Percentiles rank a stretch among this genome's conserved stretches.
Evolutionary conservation across 1,140 invertebrate genomes (phyloP).

Genomic region (Protaetia brevitarsis): DNA sequence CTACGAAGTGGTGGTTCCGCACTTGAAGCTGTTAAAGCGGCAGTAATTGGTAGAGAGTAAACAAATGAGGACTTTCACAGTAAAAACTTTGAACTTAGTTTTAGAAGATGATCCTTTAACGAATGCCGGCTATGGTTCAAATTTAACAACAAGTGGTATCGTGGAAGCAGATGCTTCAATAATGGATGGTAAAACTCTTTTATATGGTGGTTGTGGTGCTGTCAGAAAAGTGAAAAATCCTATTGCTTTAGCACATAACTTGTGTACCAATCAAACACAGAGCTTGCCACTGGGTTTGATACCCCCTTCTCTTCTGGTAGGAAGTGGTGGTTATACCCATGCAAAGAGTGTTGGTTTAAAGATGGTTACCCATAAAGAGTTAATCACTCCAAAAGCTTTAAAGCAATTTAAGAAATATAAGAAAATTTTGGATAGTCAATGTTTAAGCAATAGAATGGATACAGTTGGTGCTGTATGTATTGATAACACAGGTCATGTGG

Average conservation of each 20-base stretch:
- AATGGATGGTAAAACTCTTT: slow-evolving; percentile 79
- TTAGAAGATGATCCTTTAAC: slow-evolving; percentile 85
- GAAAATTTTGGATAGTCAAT: slow-evolving; percentile 28
- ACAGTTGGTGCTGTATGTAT: slow-evolving; percentile 92
- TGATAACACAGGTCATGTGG: slow-evolving; percentile 76
- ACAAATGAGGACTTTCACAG: not conserved
- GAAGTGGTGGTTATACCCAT: slow-evolving; percentile 74
- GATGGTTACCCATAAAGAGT: slow-evolving; percentile 59
- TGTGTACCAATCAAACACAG: slow-evolving; percentile 70
- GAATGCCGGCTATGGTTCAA: slow-evolving; percentile 92
- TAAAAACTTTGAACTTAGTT: slow-evolving; percentile 41
- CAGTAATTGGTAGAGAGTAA: slow-evolving; percentile 57
- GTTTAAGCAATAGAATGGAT: slow-evolving; percentile 59
- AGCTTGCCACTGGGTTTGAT: slow-evolving; percentile 66
- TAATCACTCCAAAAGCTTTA: slow-evolving; percentile 63
- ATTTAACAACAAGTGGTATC: slow-evolving; percentile 76
- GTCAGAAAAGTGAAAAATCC: slow-evolving; percentile 80
- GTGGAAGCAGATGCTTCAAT: slow-evolving; percentile 93
- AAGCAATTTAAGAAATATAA: slow-evolving; percentile 72
- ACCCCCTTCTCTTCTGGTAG: slow-evolving; percentile 73
- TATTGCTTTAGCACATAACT: slow-evolving; percentile 66
- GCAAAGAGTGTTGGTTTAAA: slow-evolving; percentile 71
- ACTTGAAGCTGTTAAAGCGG: slow-evolving; percentile 74
- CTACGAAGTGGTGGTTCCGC: slow-evolving; percentile 66
- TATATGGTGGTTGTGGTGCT: slow-evolving; percentile 84